Base-by-base conservation (phyloP, 2,797 vertebrate species). In the Gymnopithys bicolor region DNA sequence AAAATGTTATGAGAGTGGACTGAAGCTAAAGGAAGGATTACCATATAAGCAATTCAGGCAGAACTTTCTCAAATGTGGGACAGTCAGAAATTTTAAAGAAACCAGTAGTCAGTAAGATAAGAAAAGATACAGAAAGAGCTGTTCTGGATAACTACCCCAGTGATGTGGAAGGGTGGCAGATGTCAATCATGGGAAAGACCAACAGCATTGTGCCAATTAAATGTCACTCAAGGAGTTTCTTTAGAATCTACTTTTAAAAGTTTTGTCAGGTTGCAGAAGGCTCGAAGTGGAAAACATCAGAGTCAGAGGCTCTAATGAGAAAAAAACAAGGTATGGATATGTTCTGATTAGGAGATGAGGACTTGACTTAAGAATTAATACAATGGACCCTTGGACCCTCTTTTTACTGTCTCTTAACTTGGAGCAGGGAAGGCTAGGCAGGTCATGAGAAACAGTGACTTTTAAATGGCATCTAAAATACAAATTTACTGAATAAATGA, bases 1-100 rank as follows among this genome's bases (percentile, higher is more conserved):
- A 77, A 62, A 76, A 69, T 62, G 45, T 91, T 28, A 0, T 41
- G 30, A 35, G 70, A 73, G 18, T 30, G 32, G 27, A 52, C 37
- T 49, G 51, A 71, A 95, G 53, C 53, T 81, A 33, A 85, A 81
- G 46, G 43, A 88, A 78, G 74, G 69, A 89, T 82, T 84, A 93
- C 24, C n/a, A 23, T 89, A 37, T 66, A 89, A 92, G 49, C 41
- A 86, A 43, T 80, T 66, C 52, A 55, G 52, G 25, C 39, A 93
- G 43, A 93, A 18, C 62, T 68, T 80, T 89, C 56, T 85, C 48
- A 74, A 60, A 58, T 11, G 22, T 49, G 67, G 27, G 28, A 46
- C 52, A 83, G 48, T 74, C 16, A 63, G 68, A 95, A 74, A 77
- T 37, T 55, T 76, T 64, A 67, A 55, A 85, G n/a, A 95, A 96